These are phyloP conservation scores for Salvelinus alpinus DNA, from an alignment of 2,113 vertebrate genomes.

Conservation along the genomic window DNA sequence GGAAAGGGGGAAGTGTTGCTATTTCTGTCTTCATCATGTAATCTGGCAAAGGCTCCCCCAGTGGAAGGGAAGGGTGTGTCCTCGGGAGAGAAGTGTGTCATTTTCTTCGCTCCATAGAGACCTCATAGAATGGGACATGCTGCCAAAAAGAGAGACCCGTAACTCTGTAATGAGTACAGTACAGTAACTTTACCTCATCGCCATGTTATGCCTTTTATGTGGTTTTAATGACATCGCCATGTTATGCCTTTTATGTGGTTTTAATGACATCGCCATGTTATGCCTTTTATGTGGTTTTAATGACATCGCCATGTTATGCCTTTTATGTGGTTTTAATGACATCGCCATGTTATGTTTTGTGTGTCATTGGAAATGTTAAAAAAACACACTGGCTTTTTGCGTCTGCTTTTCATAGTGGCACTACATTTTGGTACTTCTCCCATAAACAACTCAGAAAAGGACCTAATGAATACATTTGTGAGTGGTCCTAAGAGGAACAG, in stretches of 20 bases:
- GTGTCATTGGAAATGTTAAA: constrained; percentile 29
- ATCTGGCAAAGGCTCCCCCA: neutral
- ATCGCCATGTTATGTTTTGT: constrained; percentile 18
- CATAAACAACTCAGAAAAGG: constrained; percentile 21
- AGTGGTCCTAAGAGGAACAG: constrained; percentile 4
- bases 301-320: neutral
- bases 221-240: constrained; percentile 23
- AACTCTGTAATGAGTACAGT: neutral
- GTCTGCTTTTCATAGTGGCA: constrained; percentile 19
- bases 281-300: too few relatives aligned
- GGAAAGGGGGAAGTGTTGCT: constrained; percentile 44
- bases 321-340: too few relatives aligned
- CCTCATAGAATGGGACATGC: neutral
- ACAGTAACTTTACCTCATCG: neutral
- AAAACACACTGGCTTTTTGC: constrained; percentile 19
- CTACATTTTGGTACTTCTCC: constrained; percentile 26
- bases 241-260: constrained; percentile 9
- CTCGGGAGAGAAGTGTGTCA: neutral
- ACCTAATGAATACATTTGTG: constrained; percentile 23
- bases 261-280: constrained; percentile 17
- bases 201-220: constrained; percentile 5
- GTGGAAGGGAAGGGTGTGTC: constrained; percentile 23
- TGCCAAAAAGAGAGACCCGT: neutral
- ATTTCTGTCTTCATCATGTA: constrained; percentile 50
- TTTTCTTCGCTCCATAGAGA: neutral